Evolutionary conservation across 1,140 invertebrate genomes (phyloP).

Genomic region (Drosophila willistoni): DNA sequence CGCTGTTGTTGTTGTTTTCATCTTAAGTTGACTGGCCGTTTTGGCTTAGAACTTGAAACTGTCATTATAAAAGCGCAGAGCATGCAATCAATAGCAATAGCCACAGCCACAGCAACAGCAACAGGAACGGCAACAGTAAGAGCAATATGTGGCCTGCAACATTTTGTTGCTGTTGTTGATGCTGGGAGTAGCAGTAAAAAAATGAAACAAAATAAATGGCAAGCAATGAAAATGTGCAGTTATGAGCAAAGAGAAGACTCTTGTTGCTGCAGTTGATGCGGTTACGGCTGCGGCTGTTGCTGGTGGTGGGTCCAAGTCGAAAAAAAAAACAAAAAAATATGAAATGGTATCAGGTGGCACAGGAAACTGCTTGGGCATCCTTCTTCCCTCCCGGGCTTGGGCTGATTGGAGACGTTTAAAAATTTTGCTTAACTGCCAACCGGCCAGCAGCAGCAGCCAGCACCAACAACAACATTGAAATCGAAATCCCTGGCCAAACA

Average conservation of each 20-base stretch:
- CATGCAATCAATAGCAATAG: conserved; percentile 71
- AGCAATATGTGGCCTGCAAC: conserved; percentile 35
- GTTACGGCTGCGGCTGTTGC: conserved; percentile 11
- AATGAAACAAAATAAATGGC: conserved; percentile 79
- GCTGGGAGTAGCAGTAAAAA: conserved; percentile 24
- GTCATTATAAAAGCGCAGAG: conserved; percentile 78
- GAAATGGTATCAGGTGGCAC: conserved; percentile 78
- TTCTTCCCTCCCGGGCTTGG: conserved; percentile 32
- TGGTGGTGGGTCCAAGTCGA: conserved; percentile 38
- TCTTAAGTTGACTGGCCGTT: conserved; percentile 64
- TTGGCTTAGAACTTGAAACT: conserved; percentile 82
- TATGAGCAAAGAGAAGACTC: conserved; percentile 62
- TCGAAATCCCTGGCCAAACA: conserved; percentile 44
- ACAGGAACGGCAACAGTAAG: conserved; percentile 15
- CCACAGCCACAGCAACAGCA: conserved; percentile 22
- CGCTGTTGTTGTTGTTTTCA: conserved; percentile 30
- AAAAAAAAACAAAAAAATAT: conserved; percentile 33
- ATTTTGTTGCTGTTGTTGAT: conserved; percentile 29
- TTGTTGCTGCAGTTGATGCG: conserved; percentile 21
- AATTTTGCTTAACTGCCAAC: conserved; percentile 36
- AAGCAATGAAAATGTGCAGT: conserved; percentile 77
- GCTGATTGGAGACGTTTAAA: conserved; percentile 73
- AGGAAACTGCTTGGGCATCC: conserved; percentile 42
- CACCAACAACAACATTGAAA: conserved; percentile 28
- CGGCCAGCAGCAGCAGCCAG: conserved; percentile 23